Conservation (phyloP, 1,140 invertebrate genomes). For the Trigoniulus corallinus region DNA sequence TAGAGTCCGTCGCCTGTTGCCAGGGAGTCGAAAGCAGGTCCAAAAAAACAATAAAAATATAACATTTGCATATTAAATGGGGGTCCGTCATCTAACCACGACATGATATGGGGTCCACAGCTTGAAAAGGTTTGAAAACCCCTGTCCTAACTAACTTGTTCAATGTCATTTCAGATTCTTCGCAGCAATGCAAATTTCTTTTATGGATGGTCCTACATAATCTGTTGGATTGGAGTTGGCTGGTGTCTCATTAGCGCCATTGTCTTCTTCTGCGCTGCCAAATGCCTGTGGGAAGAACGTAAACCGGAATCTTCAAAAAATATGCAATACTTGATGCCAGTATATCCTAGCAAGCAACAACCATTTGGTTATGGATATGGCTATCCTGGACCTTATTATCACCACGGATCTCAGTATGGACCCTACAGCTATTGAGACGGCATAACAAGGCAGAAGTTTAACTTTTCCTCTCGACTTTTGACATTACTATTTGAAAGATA, state of each 20-base stretch:
- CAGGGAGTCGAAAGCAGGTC: too few species aligned
- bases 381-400: conserved; percentile 62
- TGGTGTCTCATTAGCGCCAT: conserved; percentile 72
- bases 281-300: conserved; percentile 77
- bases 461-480: too few species aligned
- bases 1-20: too few species aligned
- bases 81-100: too few species aligned
- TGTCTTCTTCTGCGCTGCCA: conserved; percentile 76
- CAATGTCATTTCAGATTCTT: conserved; percentile 72
- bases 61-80: too few species aligned
- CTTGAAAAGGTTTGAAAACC: too few species aligned
- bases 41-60: too few species aligned
- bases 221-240: conserved; percentile 84
- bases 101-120: too few species aligned
- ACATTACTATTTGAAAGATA: neutral
- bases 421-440: conserved; percentile 40
- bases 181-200: conserved; percentile 65
- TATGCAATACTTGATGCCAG: conserved; percentile 95
- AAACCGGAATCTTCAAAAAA: conserved; percentile 86
- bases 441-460: neutral
- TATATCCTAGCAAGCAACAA: conserved; percentile 85
- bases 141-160: too few species aligned
- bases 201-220: conserved; percentile 91
- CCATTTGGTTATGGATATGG: conserved; percentile 59
- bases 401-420: conserved; percentile 81